These are phyloP conservation scores for Lysandra bellargus DNA, from an alignment of 2,888 invertebrate species.

Conservation along the genomic window DNA sequence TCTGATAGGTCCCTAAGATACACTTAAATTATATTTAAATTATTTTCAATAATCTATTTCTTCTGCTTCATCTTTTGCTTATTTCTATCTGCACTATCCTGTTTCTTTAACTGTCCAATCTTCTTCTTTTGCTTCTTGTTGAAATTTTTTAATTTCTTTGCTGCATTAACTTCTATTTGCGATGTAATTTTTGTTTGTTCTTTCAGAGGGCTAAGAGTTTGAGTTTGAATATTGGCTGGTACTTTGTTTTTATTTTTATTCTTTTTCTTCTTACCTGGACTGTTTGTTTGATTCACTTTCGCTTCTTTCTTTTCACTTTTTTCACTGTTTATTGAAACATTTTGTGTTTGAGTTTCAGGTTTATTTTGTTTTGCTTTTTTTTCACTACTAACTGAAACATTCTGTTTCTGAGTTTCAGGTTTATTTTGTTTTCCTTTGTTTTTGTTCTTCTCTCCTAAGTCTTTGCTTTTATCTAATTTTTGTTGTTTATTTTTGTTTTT, in stretches of 20 bases:
- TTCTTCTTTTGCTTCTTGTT: slow-evolving; percentile 63
- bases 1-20: neutral
- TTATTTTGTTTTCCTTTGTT: slow-evolving; percentile 1
- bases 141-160: slow-evolving; percentile 64
- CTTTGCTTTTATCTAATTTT: neutral
- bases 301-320: neutral
- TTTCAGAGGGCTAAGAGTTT: slow-evolving; percentile 36
- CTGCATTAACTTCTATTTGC: slow-evolving; percentile 52
- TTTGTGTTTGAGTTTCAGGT: neutral
- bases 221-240: slow-evolving; percentile 34
- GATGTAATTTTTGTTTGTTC: slow-evolving; percentile 50
- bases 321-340: neutral
- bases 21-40: slow-evolving; percentile 28
- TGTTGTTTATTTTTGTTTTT: slow-evolving; percentile 40
- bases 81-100: slow-evolving; percentile 48
- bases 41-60: slow-evolving; percentile 49
- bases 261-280: slow-evolving; percentile 26
- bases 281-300: slow-evolving; percentile 11
- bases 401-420: neutral
- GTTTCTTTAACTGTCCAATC: slow-evolving; percentile 58
- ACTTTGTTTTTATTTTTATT: slow-evolving; percentile 42
- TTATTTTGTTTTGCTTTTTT: neutral
- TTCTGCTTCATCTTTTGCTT: slow-evolving; percentile 27
- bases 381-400: neutral
- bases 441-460: neutral